These are phyloP conservation scores for Pandemis corylana DNA, from an alignment of 2,888 invertebrate genomes.

Conservation along the genomic window DNA sequence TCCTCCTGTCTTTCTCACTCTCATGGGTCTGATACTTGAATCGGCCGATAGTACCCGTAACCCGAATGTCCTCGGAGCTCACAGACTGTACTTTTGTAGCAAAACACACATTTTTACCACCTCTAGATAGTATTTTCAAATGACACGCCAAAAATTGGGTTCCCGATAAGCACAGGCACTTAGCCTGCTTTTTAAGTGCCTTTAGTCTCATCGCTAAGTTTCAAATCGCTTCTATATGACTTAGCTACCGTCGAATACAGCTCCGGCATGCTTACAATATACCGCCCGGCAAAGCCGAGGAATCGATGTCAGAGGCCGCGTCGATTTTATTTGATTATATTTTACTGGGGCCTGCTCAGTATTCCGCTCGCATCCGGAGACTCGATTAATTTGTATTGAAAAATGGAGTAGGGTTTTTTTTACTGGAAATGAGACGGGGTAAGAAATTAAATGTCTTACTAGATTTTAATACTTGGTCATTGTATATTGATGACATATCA, in stretches of 20 bases:
- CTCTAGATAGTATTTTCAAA: too few relatives aligned
- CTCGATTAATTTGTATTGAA: conserved; percentile 46
- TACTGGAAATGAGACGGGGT: conserved; percentile 13
- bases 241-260: background rate
- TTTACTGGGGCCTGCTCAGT: conserved; percentile 42
- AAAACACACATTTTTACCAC: too few relatives aligned
- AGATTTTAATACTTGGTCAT: background rate
- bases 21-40: too few relatives aligned
- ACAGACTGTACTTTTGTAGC: too few relatives aligned
- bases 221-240: background rate
- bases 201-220: too few relatives aligned
- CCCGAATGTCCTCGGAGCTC: too few relatives aligned
- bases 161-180: too few relatives aligned
- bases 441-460: conserved; percentile 1
- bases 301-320: conserved; percentile 40
- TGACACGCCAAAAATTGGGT: too few relatives aligned
- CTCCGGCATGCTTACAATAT: conserved; percentile 7
- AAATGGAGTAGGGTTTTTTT: conserved; percentile 41
- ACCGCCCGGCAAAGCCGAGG: conserved; percentile 3
- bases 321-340: conserved; percentile 45
- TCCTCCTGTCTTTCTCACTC: too few relatives aligned
- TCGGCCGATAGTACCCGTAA: too few relatives aligned
- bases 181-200: too few relatives aligned
- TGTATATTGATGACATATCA: too few relatives aligned
- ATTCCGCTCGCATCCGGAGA: conserved; percentile 41